These are phyloP conservation scores for Lates japonicus DNA, from an alignment of 2,797 vertebrate genomes.

Conservation along the genomic window DNA sequence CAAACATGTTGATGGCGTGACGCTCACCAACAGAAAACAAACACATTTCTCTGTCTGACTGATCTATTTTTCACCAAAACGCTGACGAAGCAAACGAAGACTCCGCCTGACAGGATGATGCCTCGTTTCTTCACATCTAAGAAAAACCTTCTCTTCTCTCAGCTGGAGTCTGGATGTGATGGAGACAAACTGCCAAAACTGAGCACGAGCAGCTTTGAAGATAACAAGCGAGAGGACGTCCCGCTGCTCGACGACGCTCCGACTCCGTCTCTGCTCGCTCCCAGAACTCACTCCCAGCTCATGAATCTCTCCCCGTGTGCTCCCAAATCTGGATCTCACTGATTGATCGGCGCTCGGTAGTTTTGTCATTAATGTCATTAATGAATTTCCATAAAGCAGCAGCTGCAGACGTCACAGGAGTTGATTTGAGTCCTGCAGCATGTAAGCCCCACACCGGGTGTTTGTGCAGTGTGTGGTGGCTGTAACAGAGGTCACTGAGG, in stretches of 20 bases:
- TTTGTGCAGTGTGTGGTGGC: background rate
- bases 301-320: background rate
- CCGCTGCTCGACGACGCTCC: background rate
- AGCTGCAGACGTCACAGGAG: background rate
- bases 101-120: background rate
- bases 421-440: background rate
- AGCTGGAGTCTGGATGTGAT: slow-evolving; percentile 33
- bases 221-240: background rate
- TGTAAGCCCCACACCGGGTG: background rate
- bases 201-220: slow-evolving; percentile 13
- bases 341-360: background rate
- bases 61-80: background rate
- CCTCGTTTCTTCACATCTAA: background rate
- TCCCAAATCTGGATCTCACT: background rate
- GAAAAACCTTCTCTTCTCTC: slow-evolving; percentile 1
- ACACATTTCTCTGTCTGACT: background rate
- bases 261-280: background rate
- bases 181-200: slow-evolving; percentile 6
- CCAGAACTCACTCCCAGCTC: background rate
- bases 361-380: background rate
- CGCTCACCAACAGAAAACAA: background rate
- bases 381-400: background rate
- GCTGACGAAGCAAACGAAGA: background rate
- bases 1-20: background rate
- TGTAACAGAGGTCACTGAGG: slow-evolving; percentile 24